Base-by-base conservation (phyloP, 2,888 invertebrate genomes). In the Microctonus hyperodae region DNA sequence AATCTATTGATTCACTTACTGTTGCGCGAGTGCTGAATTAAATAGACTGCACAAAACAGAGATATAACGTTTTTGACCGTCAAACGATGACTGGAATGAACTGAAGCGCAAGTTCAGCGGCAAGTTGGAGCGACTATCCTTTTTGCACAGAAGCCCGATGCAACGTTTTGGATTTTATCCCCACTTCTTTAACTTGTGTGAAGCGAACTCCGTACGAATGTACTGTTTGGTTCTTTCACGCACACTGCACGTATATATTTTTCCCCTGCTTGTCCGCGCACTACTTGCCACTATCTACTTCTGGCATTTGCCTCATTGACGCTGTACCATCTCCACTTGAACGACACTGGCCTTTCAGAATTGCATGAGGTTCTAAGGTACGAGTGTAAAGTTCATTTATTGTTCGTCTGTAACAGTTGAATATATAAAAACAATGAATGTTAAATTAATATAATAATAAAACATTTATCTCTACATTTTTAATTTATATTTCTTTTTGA, bases 11-110 rank as follows among this genome's bases (percentile, higher is more conserved):
- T 37, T 58, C 37, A 58, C 37, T 58, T 37, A 58, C 58, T 37
- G 58, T 40, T 37, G n/a, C 37, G 23, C n/a, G 35, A 25, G 33
- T 37, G 1, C 37, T 16, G 16, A 48, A 65, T 59, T 20, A 55
- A 51, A 58, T 55, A 10, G n/a, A 25, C 37, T n/a, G 58, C 22
- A 58, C 25, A 16, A 25, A 53, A 48, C 35, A 20, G 40, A 44
- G 40, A 50, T 37, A 20, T 11, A 63, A 50, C 44, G n/a, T 50
- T 58, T 48, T 25, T 58, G 53, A 65, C 31, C 62, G 65, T 53
- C 60, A 33, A 62, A 65, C 60, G 62, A 59, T 60, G 51, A 65
- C 65, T 60, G 44, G 22, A 22, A 28, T 53, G 53, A 53, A 23
- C 16, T 28, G 4, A 28, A 44, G 6, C 44, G 9, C 1, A 2